phyloP scores from a whole-genome alignment of 2,888 invertebrate genomes.

The Psylliodes chrysocephalus region DNA sequence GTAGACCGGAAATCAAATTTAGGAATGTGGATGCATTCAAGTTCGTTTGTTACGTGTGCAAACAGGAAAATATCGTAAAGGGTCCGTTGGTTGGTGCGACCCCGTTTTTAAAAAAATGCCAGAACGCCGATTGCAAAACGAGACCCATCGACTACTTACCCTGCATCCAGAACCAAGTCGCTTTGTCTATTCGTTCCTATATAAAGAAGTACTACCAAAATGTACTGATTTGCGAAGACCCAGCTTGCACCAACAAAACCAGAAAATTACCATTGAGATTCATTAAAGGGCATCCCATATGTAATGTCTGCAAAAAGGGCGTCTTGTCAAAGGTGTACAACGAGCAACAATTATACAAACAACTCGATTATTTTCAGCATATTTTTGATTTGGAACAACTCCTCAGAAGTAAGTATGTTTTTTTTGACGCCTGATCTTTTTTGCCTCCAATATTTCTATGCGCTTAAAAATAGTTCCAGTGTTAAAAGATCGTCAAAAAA shows the following conservation, averaged over 20 bases:
- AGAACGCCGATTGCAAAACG: constrained; percentile 75
- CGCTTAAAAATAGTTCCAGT: no score
- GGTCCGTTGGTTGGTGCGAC: constrained; percentile 52
- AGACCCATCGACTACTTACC: constrained; percentile 74
- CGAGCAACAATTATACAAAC: constrained; percentile 84
- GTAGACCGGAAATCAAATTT: constrained; percentile 53
- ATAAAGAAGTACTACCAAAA: constrained; percentile 82
- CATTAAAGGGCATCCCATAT: constrained; percentile 73
- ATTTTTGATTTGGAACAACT: constrained; percentile 79
- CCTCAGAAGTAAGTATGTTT: constrained; percentile 73
- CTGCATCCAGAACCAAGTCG: constrained; percentile 79
- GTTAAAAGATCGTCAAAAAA: no score
- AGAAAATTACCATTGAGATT: constrained; percentile 71
- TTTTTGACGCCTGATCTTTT: background rate
- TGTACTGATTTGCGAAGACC: constrained; percentile 90
- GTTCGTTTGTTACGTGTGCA: constrained; percentile 69
- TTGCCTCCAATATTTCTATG: no score
- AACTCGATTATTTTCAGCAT: constrained; percentile 82
- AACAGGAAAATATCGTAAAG: constrained; percentile 59
- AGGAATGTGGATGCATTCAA: constrained; percentile 56
- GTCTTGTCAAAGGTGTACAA: constrained; percentile 82
- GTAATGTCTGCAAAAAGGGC: constrained; percentile 79
- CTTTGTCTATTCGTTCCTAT: constrained; percentile 73
- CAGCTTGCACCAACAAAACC: constrained; percentile 80
- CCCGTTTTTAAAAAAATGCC: constrained; percentile 76